Evolutionary conservation across 2,797 vertebrate genomes (phyloP).

Genomic region (Coccyzus lansbergi): DNA sequence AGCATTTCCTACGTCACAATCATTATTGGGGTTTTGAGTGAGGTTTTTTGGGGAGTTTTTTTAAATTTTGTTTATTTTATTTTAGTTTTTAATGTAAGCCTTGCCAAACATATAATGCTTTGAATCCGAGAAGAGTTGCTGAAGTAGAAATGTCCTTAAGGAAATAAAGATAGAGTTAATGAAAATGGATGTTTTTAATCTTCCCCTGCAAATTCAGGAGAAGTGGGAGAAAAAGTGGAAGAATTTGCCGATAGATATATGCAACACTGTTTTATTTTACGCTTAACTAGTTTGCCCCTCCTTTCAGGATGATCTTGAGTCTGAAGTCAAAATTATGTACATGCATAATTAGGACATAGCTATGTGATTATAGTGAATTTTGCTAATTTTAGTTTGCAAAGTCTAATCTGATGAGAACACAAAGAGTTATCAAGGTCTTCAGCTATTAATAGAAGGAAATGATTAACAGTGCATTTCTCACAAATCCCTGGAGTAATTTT

Average conservation of each 20-base stretch:
- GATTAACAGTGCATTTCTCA: neutral
- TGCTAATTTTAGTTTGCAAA: constrained; percentile 29
- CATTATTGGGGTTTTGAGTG: neutral
- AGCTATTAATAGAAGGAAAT: constrained; percentile 20
- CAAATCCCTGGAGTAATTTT: neutral
- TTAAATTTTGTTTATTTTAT: too few relatives aligned
- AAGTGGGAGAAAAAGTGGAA: neutral
- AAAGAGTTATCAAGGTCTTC: neutral
- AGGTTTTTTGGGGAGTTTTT: too few relatives aligned
- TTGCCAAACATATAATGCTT: neutral
- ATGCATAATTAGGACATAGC: neutral
- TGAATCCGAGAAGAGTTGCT: neutral
- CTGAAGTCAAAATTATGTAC: neutral
- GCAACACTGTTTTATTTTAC: neutral
- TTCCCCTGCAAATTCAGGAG: neutral
- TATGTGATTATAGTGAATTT: neutral
- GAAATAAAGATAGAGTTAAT: neutral
- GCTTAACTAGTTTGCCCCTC: neutral
- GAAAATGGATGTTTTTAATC: neutral
- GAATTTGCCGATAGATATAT: neutral
- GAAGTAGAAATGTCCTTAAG: neutral
- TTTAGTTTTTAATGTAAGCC: neutral
- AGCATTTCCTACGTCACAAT: neutral
- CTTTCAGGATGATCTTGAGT: neutral
- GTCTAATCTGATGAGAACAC: neutral